These are phyloP conservation scores for Puffinus mauretanicus DNA, from an alignment of 2,113 vertebrate species.

Conservation along the genomic window DNA sequence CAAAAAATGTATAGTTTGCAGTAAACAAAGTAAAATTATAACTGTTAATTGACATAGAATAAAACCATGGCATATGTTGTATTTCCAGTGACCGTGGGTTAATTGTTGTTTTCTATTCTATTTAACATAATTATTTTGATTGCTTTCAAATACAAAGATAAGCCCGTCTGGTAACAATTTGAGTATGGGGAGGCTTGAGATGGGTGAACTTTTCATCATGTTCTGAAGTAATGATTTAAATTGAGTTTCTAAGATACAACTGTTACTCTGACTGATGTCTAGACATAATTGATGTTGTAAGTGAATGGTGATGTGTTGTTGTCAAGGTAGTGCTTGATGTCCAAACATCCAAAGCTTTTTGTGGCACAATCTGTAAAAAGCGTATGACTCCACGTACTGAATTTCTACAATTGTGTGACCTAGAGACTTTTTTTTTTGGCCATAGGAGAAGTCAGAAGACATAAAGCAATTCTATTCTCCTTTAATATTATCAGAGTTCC, in stretches of 20 bases:
- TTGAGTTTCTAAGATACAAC: background rate
- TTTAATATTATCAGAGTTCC: background rate
- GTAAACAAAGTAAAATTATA: background rate
- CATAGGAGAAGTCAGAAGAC: background rate
- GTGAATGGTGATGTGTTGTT: background rate
- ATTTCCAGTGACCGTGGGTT: background rate
- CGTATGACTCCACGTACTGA: background rate
- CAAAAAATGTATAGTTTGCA: background rate
- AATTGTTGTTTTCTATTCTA: background rate
- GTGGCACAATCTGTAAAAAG: background rate
- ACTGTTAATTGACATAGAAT: background rate
- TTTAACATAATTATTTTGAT: background rate
- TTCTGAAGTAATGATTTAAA: background rate
- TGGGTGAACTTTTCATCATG: background rate
- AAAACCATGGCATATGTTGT: background rate
- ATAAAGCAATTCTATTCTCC: background rate
- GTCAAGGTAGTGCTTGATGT: background rate
- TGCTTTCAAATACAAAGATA: conserved; percentile 13
- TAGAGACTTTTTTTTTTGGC: background rate
- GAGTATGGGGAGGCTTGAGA: background rate
- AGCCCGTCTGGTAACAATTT: background rate
- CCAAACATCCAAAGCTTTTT: background rate
- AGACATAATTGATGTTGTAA: background rate
- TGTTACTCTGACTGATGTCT: background rate
- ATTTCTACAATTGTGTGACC: background rate